Evolutionary conservation across 2,797 vertebrate species (phyloP), one percentile per base, ranked within the genome.

Genomic region (Etheostoma nigrum): DNA sequence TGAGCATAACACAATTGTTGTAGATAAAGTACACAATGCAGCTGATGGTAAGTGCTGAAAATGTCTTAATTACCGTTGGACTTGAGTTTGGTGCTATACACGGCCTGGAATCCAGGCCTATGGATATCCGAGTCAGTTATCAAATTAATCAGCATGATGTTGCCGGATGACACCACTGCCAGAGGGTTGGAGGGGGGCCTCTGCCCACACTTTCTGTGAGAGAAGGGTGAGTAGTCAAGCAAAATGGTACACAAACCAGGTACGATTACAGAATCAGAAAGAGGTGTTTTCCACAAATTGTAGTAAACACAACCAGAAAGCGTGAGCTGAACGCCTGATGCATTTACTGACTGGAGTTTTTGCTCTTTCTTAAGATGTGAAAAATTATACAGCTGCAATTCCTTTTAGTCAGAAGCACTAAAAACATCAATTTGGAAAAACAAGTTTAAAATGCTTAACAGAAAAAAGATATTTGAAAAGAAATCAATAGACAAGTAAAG

Each of bases 131-230:
- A 67, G 63, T 95, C 94, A 1, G 92, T 92, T 57, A 96, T 89
- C 18, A 96, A 69, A 82, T 89, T 95, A 62, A 96, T 73, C 53
- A 96, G 89, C 92, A 96, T 94, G 72, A 95, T 85, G 87, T 95
- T 96, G 58, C 92, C 77, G 1, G 95, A 96, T 53, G 95, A 96
- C 25, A 90, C 81, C 61, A 96, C 91, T 63, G 89, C 74, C 63
- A 96, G 87, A 5, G 88, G 91, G 74, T 95, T 95, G 21, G 85
- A 86, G 9, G 95, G 94, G 6, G 95, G 95, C n/a, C 94, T 92
- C 67, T 95, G 93, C 65, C 96, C 95, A 89, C 95, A 96, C 79
- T 96, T 90, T 74, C 95, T 95, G 86, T 67, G 19, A 64, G 25
- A 61, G 14, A 61, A 57, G 9, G 36, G 63, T 0, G 13, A 60